Evolutionary conservation across 2,888 invertebrate genomes (phyloP), one percentile per base, ranked within the genome.

Genomic region (Drosophila prostipennis): DNA sequence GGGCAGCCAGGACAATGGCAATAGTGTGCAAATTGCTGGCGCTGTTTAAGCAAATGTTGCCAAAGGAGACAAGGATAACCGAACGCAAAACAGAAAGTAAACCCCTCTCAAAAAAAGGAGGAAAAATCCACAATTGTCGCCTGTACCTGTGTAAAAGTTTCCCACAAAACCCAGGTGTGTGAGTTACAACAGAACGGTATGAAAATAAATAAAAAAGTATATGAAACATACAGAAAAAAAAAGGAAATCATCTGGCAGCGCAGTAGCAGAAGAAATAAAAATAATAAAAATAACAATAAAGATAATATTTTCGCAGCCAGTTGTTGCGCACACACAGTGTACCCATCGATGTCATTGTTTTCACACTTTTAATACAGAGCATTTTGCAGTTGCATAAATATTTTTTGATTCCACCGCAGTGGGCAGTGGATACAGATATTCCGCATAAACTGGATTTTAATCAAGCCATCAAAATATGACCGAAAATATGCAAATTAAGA

Each of bases 21-120:
- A 86, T 80, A 75, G 84, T 80, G 84, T 82, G 81, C 84, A 82
- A 82, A 82, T 84, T 86, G 81, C 72, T 84, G 81, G 45, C 81
- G 69, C 81, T 83, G 79, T 80, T 82, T 84, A 87, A 83, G 87
- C 76, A 82, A 86, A 84, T 84, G 77, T 78, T 79, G 69, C 63
- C 65, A 65, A 73, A 70, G 72, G 76, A 65, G 69, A 73, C 74
- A 76, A 29, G 63, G 63, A 51, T 56, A 65, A 45, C 60, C 49
- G 16, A 34, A 43, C 13, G 42, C 53, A 39, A 60, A 52, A 34
- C 34, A 72, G 55, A 59, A 65, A 43, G 39, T 37, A 61, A 71
- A 34, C 48, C n/a, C 45, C 37, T n/a, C 13, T 16, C n/a, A 36
- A 54, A 42, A 48, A 53, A n/a, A 59, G 58, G 39, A n/a, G 40